Evolutionary conservation across 1,140 invertebrate genomes (phyloP).

Genomic region (Branchinecta lynchi): DNA sequence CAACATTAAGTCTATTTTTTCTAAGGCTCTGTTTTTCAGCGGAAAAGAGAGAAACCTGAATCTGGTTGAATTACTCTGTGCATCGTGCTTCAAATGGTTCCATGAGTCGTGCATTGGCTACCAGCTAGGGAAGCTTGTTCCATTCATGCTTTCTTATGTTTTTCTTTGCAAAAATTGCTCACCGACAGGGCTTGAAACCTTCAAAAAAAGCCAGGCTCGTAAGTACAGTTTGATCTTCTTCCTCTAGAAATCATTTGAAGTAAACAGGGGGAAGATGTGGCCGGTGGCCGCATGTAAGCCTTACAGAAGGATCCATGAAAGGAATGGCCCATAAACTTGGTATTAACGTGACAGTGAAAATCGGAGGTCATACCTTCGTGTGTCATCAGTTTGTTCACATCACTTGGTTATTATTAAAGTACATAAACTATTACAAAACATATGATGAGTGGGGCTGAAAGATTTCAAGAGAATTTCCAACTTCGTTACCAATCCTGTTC

Average conservation of each 20-base stretch:
- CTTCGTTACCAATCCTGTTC: no score
- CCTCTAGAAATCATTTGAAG: constrained; percentile 15
- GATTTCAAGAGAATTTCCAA: no score
- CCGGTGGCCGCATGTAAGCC: no score
- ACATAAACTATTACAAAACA: no score
- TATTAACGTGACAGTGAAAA: no score
- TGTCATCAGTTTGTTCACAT: no score
- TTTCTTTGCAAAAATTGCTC: constrained; percentile 94
- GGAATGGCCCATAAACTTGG: constrained; percentile 16
- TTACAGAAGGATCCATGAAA: no score
- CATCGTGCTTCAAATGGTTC: constrained; percentile 74
- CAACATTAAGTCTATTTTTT: no score
- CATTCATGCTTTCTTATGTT: constrained; percentile 90
- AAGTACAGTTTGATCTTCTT: constrained; percentile 34
- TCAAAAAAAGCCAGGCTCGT: constrained; percentile 81
- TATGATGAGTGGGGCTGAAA: no score
- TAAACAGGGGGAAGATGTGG: not conserved
- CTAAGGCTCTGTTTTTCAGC: constrained; percentile 37
- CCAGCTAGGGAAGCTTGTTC: constrained; percentile 74
- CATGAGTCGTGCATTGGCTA: constrained; percentile 83
- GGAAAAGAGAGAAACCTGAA: constrained; percentile 82
- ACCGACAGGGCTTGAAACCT: constrained; percentile 68
- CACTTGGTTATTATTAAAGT: no score
- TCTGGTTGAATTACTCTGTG: constrained; percentile 74
- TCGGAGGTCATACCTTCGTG: no score